Evolutionary conservation across 2,113 vertebrate species (phyloP), one percentile per base, ranked within the genome.

Genomic region (Sapajus apella): DNA sequence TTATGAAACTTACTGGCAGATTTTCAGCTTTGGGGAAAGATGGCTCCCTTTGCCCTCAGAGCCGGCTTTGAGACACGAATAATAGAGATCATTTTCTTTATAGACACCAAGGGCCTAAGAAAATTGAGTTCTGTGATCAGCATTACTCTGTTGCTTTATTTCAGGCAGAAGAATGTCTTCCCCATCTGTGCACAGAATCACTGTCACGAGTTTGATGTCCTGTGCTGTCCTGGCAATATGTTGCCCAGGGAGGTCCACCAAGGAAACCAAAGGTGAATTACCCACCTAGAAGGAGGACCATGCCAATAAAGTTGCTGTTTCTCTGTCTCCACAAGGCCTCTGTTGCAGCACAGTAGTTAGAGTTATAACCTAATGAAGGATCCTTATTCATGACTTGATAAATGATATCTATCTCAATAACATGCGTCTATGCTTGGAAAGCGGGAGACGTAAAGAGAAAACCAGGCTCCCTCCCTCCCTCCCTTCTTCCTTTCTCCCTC

Each of bases 21-120:
- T 32, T 79, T 94, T 64, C 52, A 76, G 75, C 76, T 87, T 45
- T 91, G 81, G 64, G 61, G 23, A 91, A 94, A 91, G 75, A 87
- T 55, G 14, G 58, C 8, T 66, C 40, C 56, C 14, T 7, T 6
- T 7, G 32, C n/a, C 10, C 23, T 50, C 8, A 79, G 35, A 81
- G 37, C 4, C 81, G 55, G 55, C 82, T 45, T 64, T 87, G 45
- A 72, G 12, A 64, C 3, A 73, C 8, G 37, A 70, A 94, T 23
- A 52, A 2, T 64, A 52, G 11, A 68, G 55, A 76, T 90, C 21
- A 27, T 73, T 96, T 79, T 89, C 83, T 56, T 85, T 64, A 47
- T 0, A 83, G 75, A 96, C 27, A 50, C 1, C 12, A 27, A 66
- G 58, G 17, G 5, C 73, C 14, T 0, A 76, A 27, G 58, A 87